These are phyloP conservation scores for Serilophus lunatus DNA, from an alignment of 2,113 vertebrate genomes.

Conservation along the genomic window DNA sequence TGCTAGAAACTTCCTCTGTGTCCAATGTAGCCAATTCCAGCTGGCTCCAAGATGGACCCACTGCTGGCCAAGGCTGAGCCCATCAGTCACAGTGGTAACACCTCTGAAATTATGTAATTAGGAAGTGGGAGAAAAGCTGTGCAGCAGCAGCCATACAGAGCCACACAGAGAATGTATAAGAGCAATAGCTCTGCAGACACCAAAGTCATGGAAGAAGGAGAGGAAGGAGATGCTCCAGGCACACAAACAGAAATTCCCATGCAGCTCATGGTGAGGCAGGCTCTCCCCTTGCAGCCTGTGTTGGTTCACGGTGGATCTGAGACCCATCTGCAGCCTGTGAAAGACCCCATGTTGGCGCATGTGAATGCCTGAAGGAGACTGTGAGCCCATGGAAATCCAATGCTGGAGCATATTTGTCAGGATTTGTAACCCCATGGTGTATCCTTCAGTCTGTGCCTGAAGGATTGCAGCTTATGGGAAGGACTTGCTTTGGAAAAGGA, in stretches of 20 bases:
- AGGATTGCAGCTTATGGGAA: background rate
- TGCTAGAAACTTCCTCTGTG: background rate
- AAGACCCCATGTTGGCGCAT: fast-evolving
- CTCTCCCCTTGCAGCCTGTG: background rate
- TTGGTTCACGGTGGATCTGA: background rate
- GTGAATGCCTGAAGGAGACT: background rate
- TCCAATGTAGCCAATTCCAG: background rate
- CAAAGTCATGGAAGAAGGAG: background rate
- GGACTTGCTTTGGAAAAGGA: background rate
- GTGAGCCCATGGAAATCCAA: background rate
- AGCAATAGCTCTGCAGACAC: background rate
- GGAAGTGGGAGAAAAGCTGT: background rate
- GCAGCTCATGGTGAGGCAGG: background rate
- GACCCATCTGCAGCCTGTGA: background rate
- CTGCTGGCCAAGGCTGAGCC: background rate
- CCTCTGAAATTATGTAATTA: background rate
- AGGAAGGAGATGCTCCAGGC: background rate
- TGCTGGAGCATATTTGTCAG: background rate
- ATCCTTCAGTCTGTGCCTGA: background rate
- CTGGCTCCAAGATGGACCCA: fast-evolving
- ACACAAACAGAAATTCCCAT: background rate
- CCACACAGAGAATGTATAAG: background rate
- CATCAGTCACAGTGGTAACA: fast-evolving
- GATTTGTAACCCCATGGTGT: fast-evolving
- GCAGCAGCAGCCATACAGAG: background rate